Evolutionary conservation across 2,888 invertebrate genomes (phyloP).

Genomic region (Punctoribates punctum): DNA sequence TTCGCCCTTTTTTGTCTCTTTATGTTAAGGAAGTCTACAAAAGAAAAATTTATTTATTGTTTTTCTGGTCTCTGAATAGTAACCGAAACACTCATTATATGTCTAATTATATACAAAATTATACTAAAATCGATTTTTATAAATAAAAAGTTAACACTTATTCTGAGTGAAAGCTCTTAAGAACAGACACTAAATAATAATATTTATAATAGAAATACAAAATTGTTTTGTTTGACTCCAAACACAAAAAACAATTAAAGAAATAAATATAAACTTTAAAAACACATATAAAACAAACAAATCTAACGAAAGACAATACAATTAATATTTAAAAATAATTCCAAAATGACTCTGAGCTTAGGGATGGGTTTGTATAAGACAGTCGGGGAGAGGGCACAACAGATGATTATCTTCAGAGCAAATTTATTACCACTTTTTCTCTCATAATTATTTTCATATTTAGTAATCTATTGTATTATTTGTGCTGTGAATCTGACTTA

Average conservation of each 20-base stretch:
- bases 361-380: too few relatives aligned
- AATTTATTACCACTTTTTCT: not conserved
- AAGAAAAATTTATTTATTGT: not conserved
- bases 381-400: too few relatives aligned
- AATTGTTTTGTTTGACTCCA: not conserved
- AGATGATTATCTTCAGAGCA: too few relatives aligned
- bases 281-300: too few relatives aligned
- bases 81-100: not conserved
- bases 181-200: not conserved
- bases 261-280: not conserved
- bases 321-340: too few relatives aligned
- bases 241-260: not conserved
- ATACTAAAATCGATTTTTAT: not conserved
- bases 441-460: conserved; percentile 4
- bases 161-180: not conserved
- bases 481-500: not conserved
- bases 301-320: too few relatives aligned
- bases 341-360: too few relatives aligned
- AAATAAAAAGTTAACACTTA: conserved; percentile 13
- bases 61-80: not conserved
- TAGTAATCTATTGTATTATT: not conserved
- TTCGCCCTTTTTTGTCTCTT: not conserved
- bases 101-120: conserved; percentile 5
- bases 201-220: not conserved
- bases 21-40: not conserved